Conservation (phyloP, 2,888 invertebrate genomes). For the Anthoptus insignis region DNA sequence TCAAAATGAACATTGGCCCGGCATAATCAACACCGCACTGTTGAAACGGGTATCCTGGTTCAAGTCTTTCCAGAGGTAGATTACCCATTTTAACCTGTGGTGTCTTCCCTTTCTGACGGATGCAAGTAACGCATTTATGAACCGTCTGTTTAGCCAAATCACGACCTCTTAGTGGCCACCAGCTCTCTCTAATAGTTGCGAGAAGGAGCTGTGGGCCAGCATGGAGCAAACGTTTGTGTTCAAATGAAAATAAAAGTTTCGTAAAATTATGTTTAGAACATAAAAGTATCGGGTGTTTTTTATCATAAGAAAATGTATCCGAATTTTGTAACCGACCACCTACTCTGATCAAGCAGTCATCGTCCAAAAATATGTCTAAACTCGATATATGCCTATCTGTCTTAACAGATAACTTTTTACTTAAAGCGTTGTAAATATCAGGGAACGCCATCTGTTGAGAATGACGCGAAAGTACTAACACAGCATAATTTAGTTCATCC, state of each 20-base stretch:
- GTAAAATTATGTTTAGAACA: slow-evolving; percentile 35
- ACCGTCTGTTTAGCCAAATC: slow-evolving; percentile 37
- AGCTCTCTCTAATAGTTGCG: slow-evolving; percentile 29
- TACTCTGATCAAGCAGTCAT: slow-evolving; percentile 17
- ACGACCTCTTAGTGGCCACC: slow-evolving; percentile 40
- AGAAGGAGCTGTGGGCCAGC: slow-evolving; percentile 42
- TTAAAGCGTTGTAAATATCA: slow-evolving; percentile 1
- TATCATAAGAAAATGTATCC: neutral
- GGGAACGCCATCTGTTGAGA: slow-evolving; percentile 14
- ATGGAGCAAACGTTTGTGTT: slow-evolving; percentile 39
- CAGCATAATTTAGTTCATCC: slow-evolving; percentile 24
- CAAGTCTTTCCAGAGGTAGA: slow-evolving; percentile 26
- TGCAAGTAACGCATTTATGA: slow-evolving; percentile 38
- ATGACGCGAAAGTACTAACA: slow-evolving; percentile 3
- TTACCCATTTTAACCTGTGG: slow-evolving; percentile 9
- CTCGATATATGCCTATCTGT: slow-evolving; percentile 5
- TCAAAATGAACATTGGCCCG: slow-evolving; percentile 35
- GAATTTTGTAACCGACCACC: slow-evolving; percentile 11
- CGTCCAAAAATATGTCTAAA: slow-evolving; percentile 30
- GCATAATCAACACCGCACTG: slow-evolving; percentile 37
- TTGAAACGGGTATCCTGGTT: slow-evolving; percentile 20
- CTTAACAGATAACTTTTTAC: slow-evolving; percentile 5
- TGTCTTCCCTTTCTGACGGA: slow-evolving; percentile 34
- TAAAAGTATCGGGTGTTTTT: slow-evolving; percentile 39
- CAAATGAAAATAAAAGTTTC: slow-evolving; percentile 31